Conservation (phyloP, 2,888 invertebrate genomes). For the Dastarcus helophoroides region DNA sequence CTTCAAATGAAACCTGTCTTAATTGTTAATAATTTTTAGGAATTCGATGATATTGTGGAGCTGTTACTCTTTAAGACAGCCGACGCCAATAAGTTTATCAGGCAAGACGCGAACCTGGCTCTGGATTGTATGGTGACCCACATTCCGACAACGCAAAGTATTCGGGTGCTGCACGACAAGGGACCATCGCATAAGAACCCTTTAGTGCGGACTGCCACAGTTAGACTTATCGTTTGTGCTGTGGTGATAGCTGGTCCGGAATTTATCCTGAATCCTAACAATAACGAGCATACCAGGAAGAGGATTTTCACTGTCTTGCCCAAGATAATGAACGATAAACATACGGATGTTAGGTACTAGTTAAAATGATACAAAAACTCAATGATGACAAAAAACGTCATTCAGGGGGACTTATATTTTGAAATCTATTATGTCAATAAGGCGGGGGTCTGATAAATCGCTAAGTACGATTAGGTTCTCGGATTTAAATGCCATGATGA, state of each 20-base stretch:
- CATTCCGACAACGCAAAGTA: conserved; percentile 46
- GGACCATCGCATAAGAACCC: conserved; percentile 51
- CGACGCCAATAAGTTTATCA: conserved; percentile 61
- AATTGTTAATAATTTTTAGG: conserved; percentile 40
- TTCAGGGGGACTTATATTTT: too few relatives aligned
- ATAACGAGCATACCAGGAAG: conserved; percentile 41
- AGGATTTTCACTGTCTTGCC: conserved; percentile 40
- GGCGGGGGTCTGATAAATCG: too few relatives aligned
- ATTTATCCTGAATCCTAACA: conserved; percentile 42
- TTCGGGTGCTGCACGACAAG: conserved; percentile 40
- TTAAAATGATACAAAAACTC: too few relatives aligned
- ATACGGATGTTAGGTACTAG: conserved; percentile 41
- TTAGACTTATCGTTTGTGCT: conserved; percentile 51
- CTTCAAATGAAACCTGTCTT: too few relatives aligned
- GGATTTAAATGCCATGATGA: too few relatives aligned
- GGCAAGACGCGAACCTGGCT: conserved; percentile 62
- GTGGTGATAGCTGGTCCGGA: conserved; percentile 53
- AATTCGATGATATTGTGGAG: conserved; percentile 58
- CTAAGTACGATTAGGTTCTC: too few relatives aligned
- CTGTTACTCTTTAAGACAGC: conserved; percentile 56
- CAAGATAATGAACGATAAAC: conserved; percentile 43
- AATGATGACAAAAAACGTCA: too few relatives aligned
- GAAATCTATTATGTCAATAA: too few relatives aligned
- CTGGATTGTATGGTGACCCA: conserved; percentile 56
- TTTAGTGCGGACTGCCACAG: conserved; percentile 53